Conservation (phyloP, 2,797 vertebrate species). For the Cyclura pinguis region DNA sequence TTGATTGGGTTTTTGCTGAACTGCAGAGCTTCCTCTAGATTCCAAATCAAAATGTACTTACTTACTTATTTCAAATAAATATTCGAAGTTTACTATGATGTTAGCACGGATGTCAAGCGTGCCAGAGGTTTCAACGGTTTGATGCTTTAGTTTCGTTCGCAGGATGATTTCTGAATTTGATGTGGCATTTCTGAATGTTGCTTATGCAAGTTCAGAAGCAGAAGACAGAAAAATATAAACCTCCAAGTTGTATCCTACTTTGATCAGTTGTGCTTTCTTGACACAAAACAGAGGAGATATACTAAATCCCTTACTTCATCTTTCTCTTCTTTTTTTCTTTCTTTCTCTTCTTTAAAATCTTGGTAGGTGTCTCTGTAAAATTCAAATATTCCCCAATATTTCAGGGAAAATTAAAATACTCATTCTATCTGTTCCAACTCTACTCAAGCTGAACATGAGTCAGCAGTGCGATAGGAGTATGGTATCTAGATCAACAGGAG, state of each 20-base stretch:
- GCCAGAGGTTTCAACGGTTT: not conserved
- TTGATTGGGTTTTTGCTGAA: not conserved
- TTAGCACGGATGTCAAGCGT: not conserved
- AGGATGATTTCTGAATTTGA: too few species aligned
- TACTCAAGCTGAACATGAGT: not conserved
- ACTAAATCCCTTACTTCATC: not conserved
- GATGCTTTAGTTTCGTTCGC: too few species aligned
- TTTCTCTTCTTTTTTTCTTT: not conserved
- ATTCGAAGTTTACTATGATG: not conserved
- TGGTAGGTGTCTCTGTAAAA: not conserved
- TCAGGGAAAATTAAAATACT: not conserved
- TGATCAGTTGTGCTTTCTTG: not conserved
- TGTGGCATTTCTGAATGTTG: too few species aligned
- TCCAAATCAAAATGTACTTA: too few species aligned
- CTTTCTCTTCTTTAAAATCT: not conserved
- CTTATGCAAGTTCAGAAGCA: not conserved
- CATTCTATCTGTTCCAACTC: not conserved
- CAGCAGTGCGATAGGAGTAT: too few species aligned
- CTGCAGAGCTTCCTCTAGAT: not conserved
- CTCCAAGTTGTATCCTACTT: too few species aligned
- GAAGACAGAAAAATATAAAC: not conserved
- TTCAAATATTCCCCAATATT: not conserved
- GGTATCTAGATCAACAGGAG: too few species aligned
- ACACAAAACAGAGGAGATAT: not conserved
- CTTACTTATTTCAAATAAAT: too few species aligned